Conservation (phyloP, 1,140 invertebrate species). For the Ganaspis sp. region DNA sequence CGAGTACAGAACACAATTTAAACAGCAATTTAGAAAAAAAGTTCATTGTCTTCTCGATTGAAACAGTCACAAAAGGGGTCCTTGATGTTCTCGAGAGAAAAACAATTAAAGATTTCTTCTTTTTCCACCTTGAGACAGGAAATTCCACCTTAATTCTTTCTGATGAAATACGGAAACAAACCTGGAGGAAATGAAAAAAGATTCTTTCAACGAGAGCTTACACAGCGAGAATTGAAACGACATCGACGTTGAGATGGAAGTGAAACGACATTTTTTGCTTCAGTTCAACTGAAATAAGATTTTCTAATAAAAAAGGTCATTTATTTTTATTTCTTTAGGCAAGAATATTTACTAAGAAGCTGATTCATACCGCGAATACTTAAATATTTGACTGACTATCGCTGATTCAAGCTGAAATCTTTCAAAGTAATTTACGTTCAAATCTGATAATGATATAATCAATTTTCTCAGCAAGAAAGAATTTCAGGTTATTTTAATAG, state of each 20-base stretch:
- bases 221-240: slow-evolving; percentile 3
- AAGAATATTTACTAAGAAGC: background rate
- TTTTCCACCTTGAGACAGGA: background rate
- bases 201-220: slow-evolving; percentile 6
- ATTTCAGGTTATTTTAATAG: no score
- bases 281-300: slow-evolving; percentile 10
- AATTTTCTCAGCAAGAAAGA: no score
- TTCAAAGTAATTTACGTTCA: no score
- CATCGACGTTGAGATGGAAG: slow-evolving; percentile 3
- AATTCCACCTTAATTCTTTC: background rate
- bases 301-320: background rate
- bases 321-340: background rate
- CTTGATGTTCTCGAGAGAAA: slow-evolving; percentile 13
- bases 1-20: background rate
- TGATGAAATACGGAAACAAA: slow-evolving; percentile 13
- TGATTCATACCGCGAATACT: no score
- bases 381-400: no score
- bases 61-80: background rate
- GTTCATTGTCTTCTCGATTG: background rate
- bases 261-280: background rate
- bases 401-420: no score
- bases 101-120: slow-evolving; percentile 4
- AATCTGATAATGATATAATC: no score
- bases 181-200: background rate
- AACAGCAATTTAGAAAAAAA: slow-evolving; percentile 2